Evolutionary conservation across 1,140 invertebrate genomes (phyloP).

Genomic region (Hyposmocoma kahamanoa): DNA sequence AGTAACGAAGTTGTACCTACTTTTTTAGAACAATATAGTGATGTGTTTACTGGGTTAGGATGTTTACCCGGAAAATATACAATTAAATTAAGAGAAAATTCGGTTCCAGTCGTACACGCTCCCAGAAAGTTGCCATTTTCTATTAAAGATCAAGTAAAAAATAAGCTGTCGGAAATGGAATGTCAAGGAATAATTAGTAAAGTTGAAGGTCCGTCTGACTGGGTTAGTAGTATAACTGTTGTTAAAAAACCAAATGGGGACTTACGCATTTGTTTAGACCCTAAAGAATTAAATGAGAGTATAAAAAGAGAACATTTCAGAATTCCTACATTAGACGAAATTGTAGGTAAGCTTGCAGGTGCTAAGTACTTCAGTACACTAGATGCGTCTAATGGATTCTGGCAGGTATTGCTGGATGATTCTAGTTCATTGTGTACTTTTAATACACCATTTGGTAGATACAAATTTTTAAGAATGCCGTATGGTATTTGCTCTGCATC

Average conservation of each 20-base stretch:
- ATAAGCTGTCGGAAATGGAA: too few relatives aligned
- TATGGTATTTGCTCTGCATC: slow-evolving; percentile 9
- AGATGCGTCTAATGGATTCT: slow-evolving; percentile 14
- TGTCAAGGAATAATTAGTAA: too few relatives aligned
- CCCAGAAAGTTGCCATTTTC: slow-evolving; percentile 2
- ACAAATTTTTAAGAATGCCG: slow-evolving; percentile 9
- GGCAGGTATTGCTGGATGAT: slow-evolving; percentile 19
- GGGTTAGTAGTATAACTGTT: too few relatives aligned
- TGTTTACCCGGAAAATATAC: slow-evolving; percentile 5
- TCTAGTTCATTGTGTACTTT: slow-evolving; percentile 47
- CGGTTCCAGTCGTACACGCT: slow-evolving; percentile 4
- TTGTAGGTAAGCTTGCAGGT: slow-evolving; percentile 13
- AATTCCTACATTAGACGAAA: slow-evolving; percentile 50
- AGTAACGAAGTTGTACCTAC: not conserved
- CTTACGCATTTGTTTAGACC: too few relatives aligned
- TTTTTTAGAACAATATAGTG: not conserved
- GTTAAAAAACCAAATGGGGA: too few relatives aligned
- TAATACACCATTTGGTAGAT: slow-evolving; percentile 42
- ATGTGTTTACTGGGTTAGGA: slow-evolving; percentile 1
- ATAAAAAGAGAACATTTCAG: too few relatives aligned
- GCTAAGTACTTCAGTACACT: not conserved
- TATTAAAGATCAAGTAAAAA: not conserved
- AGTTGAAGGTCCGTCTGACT: too few relatives aligned
- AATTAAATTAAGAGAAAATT: not conserved
- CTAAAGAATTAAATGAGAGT: too few relatives aligned